Conservation (phyloP, 2,113 vertebrate species). For the Ophiodon elongatus region DNA sequence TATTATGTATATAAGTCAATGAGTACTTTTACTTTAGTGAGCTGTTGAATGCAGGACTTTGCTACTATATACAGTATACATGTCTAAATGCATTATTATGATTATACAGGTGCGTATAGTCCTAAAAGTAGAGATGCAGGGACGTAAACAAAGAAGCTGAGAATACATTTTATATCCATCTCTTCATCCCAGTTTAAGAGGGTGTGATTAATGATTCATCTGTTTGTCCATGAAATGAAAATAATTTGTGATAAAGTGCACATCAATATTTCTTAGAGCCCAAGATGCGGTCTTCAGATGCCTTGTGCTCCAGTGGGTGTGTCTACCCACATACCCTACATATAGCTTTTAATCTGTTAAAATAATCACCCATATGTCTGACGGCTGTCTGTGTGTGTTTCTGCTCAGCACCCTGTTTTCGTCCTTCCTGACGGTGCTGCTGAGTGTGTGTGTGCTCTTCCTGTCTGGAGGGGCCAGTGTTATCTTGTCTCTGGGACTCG, state of each 20-base stretch:
- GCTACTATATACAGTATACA: not conserved
- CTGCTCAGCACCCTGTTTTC: conserved; percentile 84
- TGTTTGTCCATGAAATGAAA: not conserved
- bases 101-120: not conserved
- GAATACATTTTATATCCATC: not conserved
- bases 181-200: not conserved
- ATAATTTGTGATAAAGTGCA: not conserved
- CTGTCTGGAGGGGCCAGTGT: conserved; percentile 83
- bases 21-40: not conserved
- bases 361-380: not conserved
- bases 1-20: not conserved
- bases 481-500: conserved; percentile 82
- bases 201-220: not conserved
- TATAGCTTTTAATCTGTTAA: not conserved
- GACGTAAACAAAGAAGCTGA: not conserved
- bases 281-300: not conserved
- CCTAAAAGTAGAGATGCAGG: not conserved
- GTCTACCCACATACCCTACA: not conserved
- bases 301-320: not conserved
- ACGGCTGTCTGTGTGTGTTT: conserved; percentile 37
- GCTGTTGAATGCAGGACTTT: not conserved
- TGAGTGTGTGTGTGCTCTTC: conserved; percentile 84
- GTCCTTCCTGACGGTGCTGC: conserved; percentile 84
- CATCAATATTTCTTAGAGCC: not conserved
- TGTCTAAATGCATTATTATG: not conserved